phyloP scores from a whole-genome alignment of 2,888 invertebrate genomes.

The Brachyopa scutellaris region DNA sequence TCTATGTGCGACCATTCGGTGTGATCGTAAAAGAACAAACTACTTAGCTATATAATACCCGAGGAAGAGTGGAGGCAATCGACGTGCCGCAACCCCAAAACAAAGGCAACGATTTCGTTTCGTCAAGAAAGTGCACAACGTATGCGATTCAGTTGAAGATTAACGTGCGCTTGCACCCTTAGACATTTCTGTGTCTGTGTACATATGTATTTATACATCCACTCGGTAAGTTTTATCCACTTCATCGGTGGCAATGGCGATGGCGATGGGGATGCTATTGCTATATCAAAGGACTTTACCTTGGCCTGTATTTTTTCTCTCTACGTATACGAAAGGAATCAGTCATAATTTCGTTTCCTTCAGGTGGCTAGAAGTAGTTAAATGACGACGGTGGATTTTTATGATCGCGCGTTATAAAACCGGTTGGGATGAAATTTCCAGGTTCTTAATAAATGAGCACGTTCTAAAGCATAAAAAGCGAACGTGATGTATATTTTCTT shows the following conservation, averaged over 20 bases:
- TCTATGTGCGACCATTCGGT: slow-evolving; percentile 64
- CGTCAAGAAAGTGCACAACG: slow-evolving; percentile 57
- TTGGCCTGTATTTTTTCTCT: slow-evolving; percentile 10
- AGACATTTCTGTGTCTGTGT: background rate
- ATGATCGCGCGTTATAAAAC: slow-evolving; percentile 66
- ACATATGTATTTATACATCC: background rate
- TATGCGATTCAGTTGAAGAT: slow-evolving; percentile 66
- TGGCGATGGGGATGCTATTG: slow-evolving; percentile 1
- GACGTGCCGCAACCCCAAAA: slow-evolving; percentile 53
- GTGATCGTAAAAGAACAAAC: slow-evolving; percentile 65
- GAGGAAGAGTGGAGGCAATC: slow-evolving; percentile 60
- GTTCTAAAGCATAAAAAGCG: slow-evolving; percentile 39
- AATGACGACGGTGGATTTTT: slow-evolving; percentile 49
- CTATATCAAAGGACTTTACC: slow-evolving; percentile 26
- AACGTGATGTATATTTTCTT: slow-evolving; percentile 46
- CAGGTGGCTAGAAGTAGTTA: slow-evolving; percentile 58
- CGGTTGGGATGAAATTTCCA: slow-evolving; percentile 41
- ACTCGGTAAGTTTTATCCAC: slow-evolving; percentile 30
- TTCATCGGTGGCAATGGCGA: slow-evolving; percentile 1
- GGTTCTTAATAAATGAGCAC: slow-evolving; percentile 60
- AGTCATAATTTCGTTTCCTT: slow-evolving; percentile 47
- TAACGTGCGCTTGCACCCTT: slow-evolving; percentile 53
- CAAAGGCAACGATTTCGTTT: slow-evolving; percentile 39
- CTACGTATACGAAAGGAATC: background rate
- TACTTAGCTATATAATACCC: slow-evolving; percentile 52